Base-by-base conservation (phyloP, 2,888 invertebrate genomes). In the Ormyrus nitidulus region DNA sequence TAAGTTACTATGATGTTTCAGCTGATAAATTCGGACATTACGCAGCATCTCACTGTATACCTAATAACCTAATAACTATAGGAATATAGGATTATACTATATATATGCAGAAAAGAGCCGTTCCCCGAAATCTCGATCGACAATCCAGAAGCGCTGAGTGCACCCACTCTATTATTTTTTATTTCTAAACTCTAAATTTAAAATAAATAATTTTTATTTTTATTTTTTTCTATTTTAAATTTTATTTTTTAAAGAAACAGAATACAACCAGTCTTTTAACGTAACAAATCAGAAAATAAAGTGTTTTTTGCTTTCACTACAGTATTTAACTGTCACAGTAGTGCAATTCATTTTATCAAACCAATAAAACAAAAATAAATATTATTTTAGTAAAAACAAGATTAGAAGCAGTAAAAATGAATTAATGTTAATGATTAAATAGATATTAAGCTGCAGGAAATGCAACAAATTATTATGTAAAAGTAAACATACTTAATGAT, bases 1-100 rank as follows among this genome's bases (percentile, higher is more conserved):
- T 34, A 34, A 34, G 34, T 34, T 34, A 4, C 34, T 34, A 34
- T 34, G 34, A 34, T 34, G 34, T 34, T 48, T 11, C 5, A 51
- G 65, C 70, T 71, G 48, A 61, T 65, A 44, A 83, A 79, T 72
- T 78, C 61, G 81, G 82, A 82, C 83, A 82, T 84, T 84, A 81
- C 83, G 82, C 84, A 82, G 84, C 85, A n/a, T n/a, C 84, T 86
- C 83, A 80, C 84, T 77, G 58, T 54, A 83, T 84, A 85, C 86
- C 83, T 54, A 11, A 73, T 77, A 74, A 81, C 64, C 54, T 72
- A 59, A n/a, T 64, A 9, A 9, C 7, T 56, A 56, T 11, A 46
- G 62, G 61, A 70, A 48, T 58, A 58, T 58, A 58, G n/a, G n/a
- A n/a, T 10, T n/a, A n/a, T 58, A 58, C n/a, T n/a, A 6, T 58